Evolutionary conservation across 2,888 invertebrate genomes (phyloP).

Genomic region (Proisotoma minuta): DNA sequence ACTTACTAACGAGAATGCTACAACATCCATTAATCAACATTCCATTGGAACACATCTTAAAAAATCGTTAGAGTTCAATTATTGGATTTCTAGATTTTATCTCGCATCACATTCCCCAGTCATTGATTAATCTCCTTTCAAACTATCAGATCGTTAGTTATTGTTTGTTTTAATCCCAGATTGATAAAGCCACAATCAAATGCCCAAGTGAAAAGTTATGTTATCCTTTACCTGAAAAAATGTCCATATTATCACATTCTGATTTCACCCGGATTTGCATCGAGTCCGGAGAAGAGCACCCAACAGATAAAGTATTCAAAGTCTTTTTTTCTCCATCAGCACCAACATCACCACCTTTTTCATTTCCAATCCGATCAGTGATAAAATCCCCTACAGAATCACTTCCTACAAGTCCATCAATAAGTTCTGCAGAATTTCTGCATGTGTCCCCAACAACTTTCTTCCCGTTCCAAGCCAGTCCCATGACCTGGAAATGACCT

Average conservation of each 20-base stretch:
- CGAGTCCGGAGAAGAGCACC: slow-evolving; percentile 38
- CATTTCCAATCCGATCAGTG: too few relatives aligned
- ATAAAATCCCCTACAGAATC: too few relatives aligned
- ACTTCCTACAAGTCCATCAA: too few relatives aligned
- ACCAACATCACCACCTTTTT: neutral
- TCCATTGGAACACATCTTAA: neutral
- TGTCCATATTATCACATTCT: slow-evolving; percentile 4
- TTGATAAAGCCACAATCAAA: neutral
- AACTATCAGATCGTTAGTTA: neutral
- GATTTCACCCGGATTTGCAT: slow-evolving; percentile 23
- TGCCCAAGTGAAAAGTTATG: too few relatives aligned
- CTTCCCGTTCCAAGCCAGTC: slow-evolving; percentile 13
- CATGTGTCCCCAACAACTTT: neutral
- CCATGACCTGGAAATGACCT: slow-evolving; percentile 59
- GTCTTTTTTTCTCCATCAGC: neutral
- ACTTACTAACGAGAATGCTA: neutral
- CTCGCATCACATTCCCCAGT: neutral
- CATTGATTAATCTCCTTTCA: neutral
- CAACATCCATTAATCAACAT: slow-evolving; percentile 1
- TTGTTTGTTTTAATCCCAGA: neutral
- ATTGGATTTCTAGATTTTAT: neutral
- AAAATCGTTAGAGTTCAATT: neutral
- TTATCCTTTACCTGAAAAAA: neutral
- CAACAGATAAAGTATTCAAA: slow-evolving; percentile 28
- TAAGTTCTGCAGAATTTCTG: neutral